Evolutionary conservation across 2,888 invertebrate species (phyloP), one percentile per base, ranked within the genome.

Genomic region (Drosophila kambysellisi): DNA sequence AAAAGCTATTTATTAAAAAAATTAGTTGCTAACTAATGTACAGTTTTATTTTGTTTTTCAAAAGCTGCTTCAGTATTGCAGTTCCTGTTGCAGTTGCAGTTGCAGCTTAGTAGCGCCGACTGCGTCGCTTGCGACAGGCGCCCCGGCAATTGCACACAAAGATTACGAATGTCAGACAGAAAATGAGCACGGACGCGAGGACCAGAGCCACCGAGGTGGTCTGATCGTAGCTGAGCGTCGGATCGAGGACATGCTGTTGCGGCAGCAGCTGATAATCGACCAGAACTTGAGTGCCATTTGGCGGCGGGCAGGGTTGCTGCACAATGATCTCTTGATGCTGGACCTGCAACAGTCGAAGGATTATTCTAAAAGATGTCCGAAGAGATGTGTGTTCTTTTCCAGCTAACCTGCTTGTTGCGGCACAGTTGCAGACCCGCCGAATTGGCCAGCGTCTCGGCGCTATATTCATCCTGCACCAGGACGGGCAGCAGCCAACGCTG

Each of bases 291-390:
- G 96, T 95, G 46, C 97, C 97, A 91, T 97, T 97, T 1, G 96
- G 96, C 5, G 96, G 95, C 6, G 97, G 96, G 91, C 97, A 97
- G 20, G 96, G 95, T 48, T 96, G 95, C 91, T 97, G 97, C 35
- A 97, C 96, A 89, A 98, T 98, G 76, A 97, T 97, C 90, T 97
- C 97, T 93, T 97, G 97, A 88, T 96, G 96, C 87, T 97, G 96
- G 74, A 97, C 95, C 95, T 98, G 56, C 29, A 60, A 50, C 9
- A 8, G 30, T n/a, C 0, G 5, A 32, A 17, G 15, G 5, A 25
- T 12, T 12, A 0, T n/a, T 37, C n/a, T 0, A 5, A n/a, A n/a
- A n/a, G 6, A 29, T 29, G 4, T 39, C 11, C 5, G 20, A 30
- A 30, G 12, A 4, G 12, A 11, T 15, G 15, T 11, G n/a, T 15